Base-by-base conservation (phyloP, 2,797 vertebrate species). In the Hippocampus kuda region DNA sequence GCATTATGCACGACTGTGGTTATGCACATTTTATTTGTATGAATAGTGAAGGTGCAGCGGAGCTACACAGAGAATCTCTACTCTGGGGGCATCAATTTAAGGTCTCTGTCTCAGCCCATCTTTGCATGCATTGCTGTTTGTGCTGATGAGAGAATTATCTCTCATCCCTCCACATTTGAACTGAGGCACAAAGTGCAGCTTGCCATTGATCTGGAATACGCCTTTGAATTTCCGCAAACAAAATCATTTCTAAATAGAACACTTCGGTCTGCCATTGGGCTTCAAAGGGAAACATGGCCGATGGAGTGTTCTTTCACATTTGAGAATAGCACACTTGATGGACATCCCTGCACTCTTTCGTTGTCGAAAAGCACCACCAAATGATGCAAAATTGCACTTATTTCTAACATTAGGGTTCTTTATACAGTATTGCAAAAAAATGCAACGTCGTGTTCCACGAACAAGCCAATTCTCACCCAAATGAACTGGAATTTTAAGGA, bases 21-120 rank as follows among this genome's bases (percentile, higher is more conserved):
- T 80, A 83, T 81, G 67, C 75, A 82, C 75, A 72, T 82, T 81
- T 77, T 79, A 83, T 81, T 79, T 81, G 72, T 77, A 61, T 77
- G 79, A 85, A 76, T 76, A 78, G 81, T 80, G 82, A 75, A 81
- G 78, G 78, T 81, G 77, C 69, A 72, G 75, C 75, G 74, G 30
- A 72, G 72, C 77, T 73, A 76, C 75, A 79, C 78, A 79, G 78
- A 82, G 78, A 85, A 76, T 77, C 81, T 71, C 65, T 65, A 80
- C 79, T 79, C 73, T 68, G 57, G 71, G 72, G 68, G 78, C 78
- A 83, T 82, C 76, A 69, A 30, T 84, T 85, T 79, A 74, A 80
- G 66, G 79, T 81, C 79, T 77, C 72, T 83, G 78, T 78, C 72
- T 72, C 30, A 57, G 49, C 66, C 59, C 51, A 49, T 74, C 72